Base-by-base conservation (phyloP, 2,888 invertebrate genomes). In the Dilophus febrilis region DNA sequence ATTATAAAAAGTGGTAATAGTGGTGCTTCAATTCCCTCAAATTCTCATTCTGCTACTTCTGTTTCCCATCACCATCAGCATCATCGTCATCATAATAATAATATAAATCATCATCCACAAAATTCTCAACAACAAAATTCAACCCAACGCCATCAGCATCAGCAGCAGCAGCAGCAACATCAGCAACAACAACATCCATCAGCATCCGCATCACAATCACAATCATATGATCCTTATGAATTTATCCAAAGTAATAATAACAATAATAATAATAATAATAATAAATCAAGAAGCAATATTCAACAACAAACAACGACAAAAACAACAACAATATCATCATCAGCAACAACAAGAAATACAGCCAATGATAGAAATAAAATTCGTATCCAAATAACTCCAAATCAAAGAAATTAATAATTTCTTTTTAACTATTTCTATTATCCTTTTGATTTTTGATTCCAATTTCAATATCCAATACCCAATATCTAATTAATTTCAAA, bases 311-410 rank as follows among this genome's bases (percentile, higher is more conserved):
- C 1, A 30, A n/a, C n/a, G n/a, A n/a, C n/a, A n/a, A n/a, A n/a
- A n/a, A n/a, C n/a, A n/a, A n/a, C n/a, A n/a, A n/a, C n/a, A n/a
- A n/a, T n/a, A n/a, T n/a, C n/a, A n/a, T n/a, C 13, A 13, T 22
- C 14, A 27, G n/a, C 36, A 16, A 30, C n/a, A n/a, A n/a, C 13
- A 6, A 28, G 8, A 28, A 29, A 13, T 29, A 27, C n/a, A 26
- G 16, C 3, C 28, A 10, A 12, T 10, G 28, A 39, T 17, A 12
- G 18, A 22, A 46, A 46, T 44, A 46, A 44, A 37, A 47, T 47
- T 40, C 44, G 47, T 22, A 47, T 47, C 29, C 44, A 46, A 42
- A 39, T 47, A 27, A 44, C 46, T 28, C 47, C 46, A 40, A 47
- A 45, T 29, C 45, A 46, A 31, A 29, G 28, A 29, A 16, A 37